Conservation (phyloP, 1,140 invertebrate species). For the Lordiphosa collinella region DNA sequence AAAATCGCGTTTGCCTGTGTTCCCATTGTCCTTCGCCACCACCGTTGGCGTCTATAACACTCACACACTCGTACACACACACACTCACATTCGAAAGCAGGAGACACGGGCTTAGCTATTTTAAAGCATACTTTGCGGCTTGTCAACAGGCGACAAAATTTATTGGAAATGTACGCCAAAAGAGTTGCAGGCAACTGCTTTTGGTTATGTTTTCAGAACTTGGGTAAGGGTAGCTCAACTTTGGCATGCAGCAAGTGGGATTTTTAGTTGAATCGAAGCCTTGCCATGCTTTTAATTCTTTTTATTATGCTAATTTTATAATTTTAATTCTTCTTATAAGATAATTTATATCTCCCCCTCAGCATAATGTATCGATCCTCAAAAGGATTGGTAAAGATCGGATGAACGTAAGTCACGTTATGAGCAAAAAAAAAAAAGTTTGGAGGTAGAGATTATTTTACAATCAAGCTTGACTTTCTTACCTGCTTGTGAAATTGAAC, state of each 20-base stretch:
- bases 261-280: no score
- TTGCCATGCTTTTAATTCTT: no score
- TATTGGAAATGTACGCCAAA: slow-evolving; percentile 72
- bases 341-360: no score
- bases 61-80: slow-evolving; percentile 14
- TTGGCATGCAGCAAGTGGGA: not conserved
- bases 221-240: not conserved
- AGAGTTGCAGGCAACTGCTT: slow-evolving; percentile 39
- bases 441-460: no score
- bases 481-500: no score
- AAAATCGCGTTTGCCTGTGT: slow-evolving; percentile 66
- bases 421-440: no score
- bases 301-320: no score
- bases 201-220: not conserved
- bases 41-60: slow-evolving; percentile 22
- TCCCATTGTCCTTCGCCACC: slow-evolving; percentile 24
- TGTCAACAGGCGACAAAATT: slow-evolving; percentile 67
- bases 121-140: slow-evolving; percentile 75
- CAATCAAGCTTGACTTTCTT: no score
- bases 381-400: no score
- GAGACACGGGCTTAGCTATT: slow-evolving; percentile 44
- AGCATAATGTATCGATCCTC: no score
- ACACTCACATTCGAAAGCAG: slow-evolving; percentile 6
- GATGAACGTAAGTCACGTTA: no score
- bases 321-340: no score